These are phyloP conservation scores for Elymnias hypermnestra DNA, from an alignment of 1,140 invertebrate species.

Conservation along the genomic window DNA sequence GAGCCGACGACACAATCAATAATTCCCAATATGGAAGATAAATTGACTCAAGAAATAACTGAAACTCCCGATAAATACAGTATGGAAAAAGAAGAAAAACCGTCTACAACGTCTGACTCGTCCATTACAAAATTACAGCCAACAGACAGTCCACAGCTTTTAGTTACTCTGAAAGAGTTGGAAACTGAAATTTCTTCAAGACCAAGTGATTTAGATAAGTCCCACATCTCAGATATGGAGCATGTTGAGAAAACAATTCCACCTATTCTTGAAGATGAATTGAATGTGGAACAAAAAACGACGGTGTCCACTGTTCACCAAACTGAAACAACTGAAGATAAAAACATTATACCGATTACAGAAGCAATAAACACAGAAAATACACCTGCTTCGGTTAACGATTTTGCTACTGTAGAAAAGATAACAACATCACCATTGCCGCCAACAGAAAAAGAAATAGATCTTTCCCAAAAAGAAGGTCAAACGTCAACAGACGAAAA, in stretches of 20 bases:
- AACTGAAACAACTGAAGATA: neutral
- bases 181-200: neutral
- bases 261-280: neutral
- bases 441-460: neutral
- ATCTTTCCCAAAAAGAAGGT: slow-evolving; percentile 4
- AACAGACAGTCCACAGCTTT: no score
- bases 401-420: neutral
- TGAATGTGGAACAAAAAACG: neutral
- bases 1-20: neutral
- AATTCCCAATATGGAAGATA: neutral
- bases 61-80: neutral
- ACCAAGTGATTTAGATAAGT: neutral
- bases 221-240: neutral
- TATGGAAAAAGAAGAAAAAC: neutral
- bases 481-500: slow-evolving; percentile 1
- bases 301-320: neutral
- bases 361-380: neutral
- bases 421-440: neutral
- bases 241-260: neutral
- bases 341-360: no score
- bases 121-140: no score
- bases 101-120: no score
- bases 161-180: no score
- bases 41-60: neutral
- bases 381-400: neutral